Percentiles rank a stretch among this genome's conserved stretches.
These are phyloP conservation scores for Cheilosia urbana DNA, from an alignment of 2,888 invertebrate genomes.

Conservation along the genomic window DNA sequence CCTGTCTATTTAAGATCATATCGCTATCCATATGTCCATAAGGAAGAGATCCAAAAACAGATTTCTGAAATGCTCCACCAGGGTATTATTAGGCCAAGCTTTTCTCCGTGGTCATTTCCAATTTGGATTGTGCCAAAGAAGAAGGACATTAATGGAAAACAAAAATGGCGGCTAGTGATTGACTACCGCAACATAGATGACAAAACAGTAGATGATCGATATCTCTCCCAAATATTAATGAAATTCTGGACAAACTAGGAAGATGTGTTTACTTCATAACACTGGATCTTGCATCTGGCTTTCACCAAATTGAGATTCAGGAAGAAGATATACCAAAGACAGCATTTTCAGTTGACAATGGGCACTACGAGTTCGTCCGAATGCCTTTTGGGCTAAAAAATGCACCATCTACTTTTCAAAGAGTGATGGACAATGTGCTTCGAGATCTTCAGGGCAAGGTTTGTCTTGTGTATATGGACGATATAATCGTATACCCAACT, in stretches of 20 bases:
- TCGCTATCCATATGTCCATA: no score
- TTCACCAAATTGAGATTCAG: conserved; percentile 54
- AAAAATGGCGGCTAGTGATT: conserved; percentile 65
- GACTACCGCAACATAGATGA: conserved; percentile 63
- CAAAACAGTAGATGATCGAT: no score
- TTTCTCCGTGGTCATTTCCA: conserved; percentile 40
- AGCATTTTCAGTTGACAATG: conserved; percentile 16
- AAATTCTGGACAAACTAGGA: conserved; percentile 72
- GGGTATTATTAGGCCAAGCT: conserved; percentile 26
- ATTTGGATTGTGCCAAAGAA: conserved; percentile 63
- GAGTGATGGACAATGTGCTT: no score
- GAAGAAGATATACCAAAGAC: conserved; percentile 22
- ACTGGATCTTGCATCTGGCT: conserved; percentile 53
- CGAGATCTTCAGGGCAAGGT: no score
- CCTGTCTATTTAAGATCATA: conserved; percentile 73
- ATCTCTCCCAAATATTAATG: conserved; percentile 67
- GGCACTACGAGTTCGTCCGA: conserved; percentile 23
- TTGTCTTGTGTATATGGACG: no score
- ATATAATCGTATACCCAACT: no score
- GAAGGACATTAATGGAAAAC: conserved; percentile 34
- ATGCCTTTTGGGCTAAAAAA: conserved; percentile 35
- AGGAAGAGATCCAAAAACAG: no score
- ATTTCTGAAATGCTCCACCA: no score
- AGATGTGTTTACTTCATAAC: conserved; percentile 48
- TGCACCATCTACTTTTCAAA: conserved; percentile 32